phyloP scores from a whole-genome alignment of 2,797 vertebrate genomes.

The Pseudomugil gertrudae region DNA sequence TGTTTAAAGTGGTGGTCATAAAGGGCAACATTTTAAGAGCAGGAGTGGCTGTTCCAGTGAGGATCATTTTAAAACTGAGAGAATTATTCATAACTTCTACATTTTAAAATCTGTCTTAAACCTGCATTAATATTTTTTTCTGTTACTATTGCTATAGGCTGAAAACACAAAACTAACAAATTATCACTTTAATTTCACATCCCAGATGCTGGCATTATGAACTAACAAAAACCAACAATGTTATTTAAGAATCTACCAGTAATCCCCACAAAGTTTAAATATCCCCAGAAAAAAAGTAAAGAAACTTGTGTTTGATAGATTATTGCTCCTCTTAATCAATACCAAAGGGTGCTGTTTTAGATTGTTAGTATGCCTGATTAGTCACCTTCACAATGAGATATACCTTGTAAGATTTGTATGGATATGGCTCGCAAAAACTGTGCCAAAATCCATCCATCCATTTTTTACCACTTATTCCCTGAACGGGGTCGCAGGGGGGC shows the following conservation, averaged over 20 bases:
- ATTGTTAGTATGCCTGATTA: too few species aligned
- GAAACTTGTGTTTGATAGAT: too few species aligned
- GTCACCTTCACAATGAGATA: too few species aligned
- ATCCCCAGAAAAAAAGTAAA: too few species aligned
- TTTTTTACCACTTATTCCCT: too few species aligned
- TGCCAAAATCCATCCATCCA: too few species aligned
- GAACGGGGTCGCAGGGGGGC: too few species aligned
- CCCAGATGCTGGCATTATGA: not conserved
- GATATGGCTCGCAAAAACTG: too few species aligned
- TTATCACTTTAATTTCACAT: not conserved
- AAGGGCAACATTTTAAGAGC: slow-evolving; percentile 15
- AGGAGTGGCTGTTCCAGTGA: not conserved
- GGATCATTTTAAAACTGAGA: slow-evolving; percentile 4
- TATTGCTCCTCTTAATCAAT: too few species aligned
- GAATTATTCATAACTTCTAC: not conserved
- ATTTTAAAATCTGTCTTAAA: not conserved
- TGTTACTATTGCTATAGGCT: not conserved
- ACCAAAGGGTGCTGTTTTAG: too few species aligned
- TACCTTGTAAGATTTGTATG: too few species aligned
- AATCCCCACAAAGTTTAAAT: too few species aligned
- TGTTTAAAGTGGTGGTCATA: slow-evolving; percentile 11
- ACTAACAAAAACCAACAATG: not conserved
- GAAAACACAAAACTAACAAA: not conserved
- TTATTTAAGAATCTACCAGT: not conserved
- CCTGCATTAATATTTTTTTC: slow-evolving; percentile 1